Percentiles rank a stretch among this genome's conserved stretches.
Conservation (phyloP, 2,888 invertebrate genomes). For the Chironomus tentans region DNA sequence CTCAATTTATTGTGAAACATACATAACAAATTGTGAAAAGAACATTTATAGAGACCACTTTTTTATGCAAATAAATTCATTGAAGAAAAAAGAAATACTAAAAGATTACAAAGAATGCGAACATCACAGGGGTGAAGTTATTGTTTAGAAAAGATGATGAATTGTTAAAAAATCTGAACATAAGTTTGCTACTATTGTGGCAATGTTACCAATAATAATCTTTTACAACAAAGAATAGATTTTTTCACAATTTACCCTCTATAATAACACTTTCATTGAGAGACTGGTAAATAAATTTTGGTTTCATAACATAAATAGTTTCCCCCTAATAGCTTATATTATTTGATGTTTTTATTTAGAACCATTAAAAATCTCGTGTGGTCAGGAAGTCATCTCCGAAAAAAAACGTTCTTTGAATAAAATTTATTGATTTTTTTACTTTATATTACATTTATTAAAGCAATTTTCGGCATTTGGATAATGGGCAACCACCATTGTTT, state of each 20-base stretch:
- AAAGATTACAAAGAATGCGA: background rate
- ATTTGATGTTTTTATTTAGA: too few species aligned
- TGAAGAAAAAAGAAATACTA: background rate
- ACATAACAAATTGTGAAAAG: constrained; percentile 1
- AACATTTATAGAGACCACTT: constrained; percentile 25
- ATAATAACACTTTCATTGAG: too few species aligned
- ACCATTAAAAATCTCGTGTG: background rate
- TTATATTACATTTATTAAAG: background rate
- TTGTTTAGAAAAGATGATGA: background rate
- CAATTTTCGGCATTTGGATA: constrained; percentile 9
- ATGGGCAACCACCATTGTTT: constrained; percentile 59
- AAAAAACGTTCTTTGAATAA: background rate
- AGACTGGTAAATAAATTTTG: too few species aligned
- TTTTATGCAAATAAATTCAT: constrained; percentile 22
- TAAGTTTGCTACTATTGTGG: constrained; percentile 18
- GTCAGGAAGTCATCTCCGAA: background rate
- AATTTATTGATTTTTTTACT: background rate
- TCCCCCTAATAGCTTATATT: too few species aligned
- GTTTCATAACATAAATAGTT: too few species aligned
- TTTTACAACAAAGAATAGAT: background rate
- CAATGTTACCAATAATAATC: background rate
- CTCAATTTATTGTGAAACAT: constrained; percentile 9
- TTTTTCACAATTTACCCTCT: too few species aligned
- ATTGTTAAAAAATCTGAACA: constrained; percentile 22
- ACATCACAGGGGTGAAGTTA: too few species aligned